Percentiles rank a stretch among this genome's conserved stretches.
Conservation (phyloP, 1,140 invertebrate genomes). For the Drosophila punjabiensis region DNA sequence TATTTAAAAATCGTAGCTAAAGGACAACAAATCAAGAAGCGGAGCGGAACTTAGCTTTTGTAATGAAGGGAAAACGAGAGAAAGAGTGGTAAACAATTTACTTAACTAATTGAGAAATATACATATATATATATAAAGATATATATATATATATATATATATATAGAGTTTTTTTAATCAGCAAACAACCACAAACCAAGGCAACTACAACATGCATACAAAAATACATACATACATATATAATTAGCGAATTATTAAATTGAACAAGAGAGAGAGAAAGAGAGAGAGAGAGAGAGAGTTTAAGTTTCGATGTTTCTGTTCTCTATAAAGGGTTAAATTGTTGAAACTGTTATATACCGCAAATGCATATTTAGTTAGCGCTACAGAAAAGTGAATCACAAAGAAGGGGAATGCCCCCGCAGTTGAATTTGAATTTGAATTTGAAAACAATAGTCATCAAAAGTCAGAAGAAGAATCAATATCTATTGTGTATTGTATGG, state of each 20-base stretch:
- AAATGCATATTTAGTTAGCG: slow-evolving; percentile 48
- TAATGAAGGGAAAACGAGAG: slow-evolving; percentile 22
- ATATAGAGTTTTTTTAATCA: slow-evolving; percentile 42
- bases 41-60: slow-evolving; percentile 45
- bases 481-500: slow-evolving; percentile 6
- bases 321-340: slow-evolving; percentile 32
- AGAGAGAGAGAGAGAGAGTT: slow-evolving; percentile 14
- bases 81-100: slow-evolving; percentile 25
- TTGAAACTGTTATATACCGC: slow-evolving; percentile 33
- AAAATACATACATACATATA: slow-evolving; percentile 8
- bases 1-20: slow-evolving; percentile 47
- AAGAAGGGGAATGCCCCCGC: not conserved
- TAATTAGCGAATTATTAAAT: slow-evolving; percentile 32
- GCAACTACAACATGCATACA: slow-evolving; percentile 11
- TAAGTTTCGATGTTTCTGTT: slow-evolving; percentile 44
- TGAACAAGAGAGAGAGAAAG: slow-evolving; percentile 7
- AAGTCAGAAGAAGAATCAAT: not conserved
- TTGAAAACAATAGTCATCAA: slow-evolving; percentile 12
- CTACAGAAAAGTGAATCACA: slow-evolving; percentile 22
- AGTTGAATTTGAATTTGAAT: slow-evolving; percentile 16
- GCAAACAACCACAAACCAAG: slow-evolving; percentile 6
- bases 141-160: slow-evolving; percentile 14
- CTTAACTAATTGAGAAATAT: slow-evolving; percentile 26
- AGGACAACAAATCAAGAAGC: slow-evolving; percentile 40
- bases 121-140: slow-evolving; percentile 22